Conservation (phyloP, 2,797 vertebrate genomes). For the Parambassis ranga region DNA sequence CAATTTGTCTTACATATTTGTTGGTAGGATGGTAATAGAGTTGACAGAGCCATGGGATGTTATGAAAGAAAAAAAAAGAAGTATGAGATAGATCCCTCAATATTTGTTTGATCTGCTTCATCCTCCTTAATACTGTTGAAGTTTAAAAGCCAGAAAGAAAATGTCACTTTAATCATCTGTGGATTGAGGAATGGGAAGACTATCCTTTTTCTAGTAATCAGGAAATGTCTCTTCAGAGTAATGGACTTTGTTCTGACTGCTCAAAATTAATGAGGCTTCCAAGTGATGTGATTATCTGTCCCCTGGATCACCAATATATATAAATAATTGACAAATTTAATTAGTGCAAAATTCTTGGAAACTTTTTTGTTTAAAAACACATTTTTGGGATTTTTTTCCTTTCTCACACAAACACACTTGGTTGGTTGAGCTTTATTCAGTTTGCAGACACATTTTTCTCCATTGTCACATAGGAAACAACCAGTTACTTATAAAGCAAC, state of each 20-base stretch:
- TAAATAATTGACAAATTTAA: conserved; percentile 64
- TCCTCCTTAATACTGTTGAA: conserved; percentile 87
- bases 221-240: conserved; percentile 63
- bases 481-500: conserved; percentile 61
- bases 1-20: conserved; percentile 99
- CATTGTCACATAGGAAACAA: conserved; percentile 14
- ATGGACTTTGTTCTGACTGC: conserved; percentile 64
- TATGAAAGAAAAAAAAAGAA: conserved; percentile 73
- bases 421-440: conserved; percentile 61
- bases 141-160: conserved; percentile 89
- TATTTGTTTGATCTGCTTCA: conserved; percentile 91
- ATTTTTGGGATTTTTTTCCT: no score
- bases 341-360: conserved; percentile 43
- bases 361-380: conserved; percentile 8
- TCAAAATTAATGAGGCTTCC: conserved; percentile 66
- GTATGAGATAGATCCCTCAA: conserved; percentile 82
- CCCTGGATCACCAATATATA: conserved; percentile 45
- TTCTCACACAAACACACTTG: conserved; percentile 12
- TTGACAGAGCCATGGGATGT: conserved; percentile 90
- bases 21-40: conserved; percentile 92
- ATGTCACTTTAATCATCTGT: conserved; percentile 86
- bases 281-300: conserved; percentile 61
- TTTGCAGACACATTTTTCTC: conserved; percentile 41
- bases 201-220: conserved; percentile 73
- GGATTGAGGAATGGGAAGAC: conserved; percentile 74